Evolutionary conservation across 2,797 vertebrate species (phyloP).

Genomic region (Malurus leucopterus): DNA sequence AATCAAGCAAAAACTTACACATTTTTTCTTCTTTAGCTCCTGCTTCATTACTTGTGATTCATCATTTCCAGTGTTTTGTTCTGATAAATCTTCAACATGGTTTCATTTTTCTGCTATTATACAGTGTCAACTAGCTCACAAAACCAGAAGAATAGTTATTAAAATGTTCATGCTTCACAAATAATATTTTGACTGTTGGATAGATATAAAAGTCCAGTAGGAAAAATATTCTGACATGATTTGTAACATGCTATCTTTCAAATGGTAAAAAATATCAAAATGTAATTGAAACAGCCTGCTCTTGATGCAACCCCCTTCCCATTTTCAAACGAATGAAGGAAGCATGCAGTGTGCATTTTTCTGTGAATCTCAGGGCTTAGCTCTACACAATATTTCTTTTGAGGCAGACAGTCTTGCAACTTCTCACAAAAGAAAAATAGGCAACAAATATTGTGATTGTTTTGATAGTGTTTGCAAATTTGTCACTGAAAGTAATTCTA

Average conservation of each 20-base stretch:
- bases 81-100: conserved; percentile 37
- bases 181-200: conserved; percentile 60
- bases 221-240: conserved; percentile 62
- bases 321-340: conserved; percentile 37
- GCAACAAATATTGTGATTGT: neutral
- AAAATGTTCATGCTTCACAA: conserved; percentile 60
- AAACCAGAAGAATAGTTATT: conserved; percentile 58
- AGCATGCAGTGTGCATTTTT: conserved; percentile 6
- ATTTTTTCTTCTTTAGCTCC: conserved; percentile 30
- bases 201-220: conserved; percentile 59
- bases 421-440: neutral
- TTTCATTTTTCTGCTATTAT: conserved; percentile 56
- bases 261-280: conserved; percentile 52
- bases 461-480: neutral
- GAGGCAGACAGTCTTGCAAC: neutral
- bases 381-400: neutral
- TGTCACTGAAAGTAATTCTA: neutral
- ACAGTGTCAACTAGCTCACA: conserved; percentile 47
- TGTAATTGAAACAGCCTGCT: conserved; percentile 48
- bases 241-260: conserved; percentile 55
- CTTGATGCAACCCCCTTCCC: conserved; percentile 10
- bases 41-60: conserved; percentile 56
- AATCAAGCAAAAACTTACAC: conserved; percentile 42
- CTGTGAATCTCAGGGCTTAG: neutral
- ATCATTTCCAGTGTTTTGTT: conserved; percentile 55